phyloP scores from a whole-genome alignment of 2,113 vertebrate genomes.

The Uria aalge region DNA sequence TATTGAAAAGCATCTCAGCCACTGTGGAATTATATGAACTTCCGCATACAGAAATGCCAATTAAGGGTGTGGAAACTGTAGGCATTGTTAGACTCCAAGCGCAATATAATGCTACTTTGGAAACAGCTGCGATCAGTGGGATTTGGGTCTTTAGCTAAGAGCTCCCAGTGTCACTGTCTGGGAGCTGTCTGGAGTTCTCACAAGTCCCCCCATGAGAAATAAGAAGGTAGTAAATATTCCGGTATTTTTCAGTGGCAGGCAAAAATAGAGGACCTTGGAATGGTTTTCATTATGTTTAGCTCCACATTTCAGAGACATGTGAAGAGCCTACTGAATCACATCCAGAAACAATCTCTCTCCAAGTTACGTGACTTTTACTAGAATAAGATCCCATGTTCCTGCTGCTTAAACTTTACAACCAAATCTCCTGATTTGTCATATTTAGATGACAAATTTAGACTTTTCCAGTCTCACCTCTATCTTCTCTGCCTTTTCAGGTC shows the following conservation, averaged over 20 bases:
- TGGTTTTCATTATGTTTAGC: not conserved
- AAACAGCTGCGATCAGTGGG: not conserved
- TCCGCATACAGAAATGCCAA: conserved; percentile 40
- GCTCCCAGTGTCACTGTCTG: not conserved
- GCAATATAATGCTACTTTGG: conserved; percentile 4
- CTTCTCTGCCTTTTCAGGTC: not conserved
- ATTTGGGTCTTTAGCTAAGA: not conserved
- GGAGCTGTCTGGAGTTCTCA: not conserved
- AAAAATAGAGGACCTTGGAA: not conserved
- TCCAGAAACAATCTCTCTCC: not conserved
- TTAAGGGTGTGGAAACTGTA: not conserved
- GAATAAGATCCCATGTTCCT: not conserved
- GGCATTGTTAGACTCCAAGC: not conserved
- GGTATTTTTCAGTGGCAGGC: not conserved
- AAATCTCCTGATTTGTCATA: not conserved
- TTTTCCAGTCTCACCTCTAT: not conserved
- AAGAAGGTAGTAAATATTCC: not conserved
- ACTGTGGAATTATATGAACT: conserved; percentile 21
- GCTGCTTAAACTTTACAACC: not conserved
- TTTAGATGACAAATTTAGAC: not conserved
- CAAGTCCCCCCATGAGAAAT: not conserved
- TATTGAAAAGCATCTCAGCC: conserved; percentile 57
- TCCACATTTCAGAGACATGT: not conserved
- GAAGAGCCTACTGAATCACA: not conserved
- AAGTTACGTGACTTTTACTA: not conserved